These are phyloP conservation scores for Ptilorrhoa leucosticta DNA, from an alignment of 2,113 vertebrate species.

Conservation along the genomic window DNA sequence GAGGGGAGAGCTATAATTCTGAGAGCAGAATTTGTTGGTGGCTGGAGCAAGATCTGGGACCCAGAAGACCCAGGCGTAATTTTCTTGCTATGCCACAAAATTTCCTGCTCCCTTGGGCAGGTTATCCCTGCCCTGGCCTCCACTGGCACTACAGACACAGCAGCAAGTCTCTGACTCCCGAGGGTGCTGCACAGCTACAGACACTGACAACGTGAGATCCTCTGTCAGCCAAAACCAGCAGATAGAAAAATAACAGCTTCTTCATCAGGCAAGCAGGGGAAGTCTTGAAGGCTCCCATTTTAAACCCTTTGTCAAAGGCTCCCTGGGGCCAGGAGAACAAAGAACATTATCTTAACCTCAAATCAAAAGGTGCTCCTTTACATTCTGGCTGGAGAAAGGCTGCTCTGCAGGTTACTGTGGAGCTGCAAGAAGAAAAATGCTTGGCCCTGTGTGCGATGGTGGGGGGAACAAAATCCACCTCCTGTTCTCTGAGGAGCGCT, in stretches of 20 bases:
- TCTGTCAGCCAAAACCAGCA: background rate
- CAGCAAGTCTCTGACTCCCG: background rate
- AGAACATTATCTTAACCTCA: background rate
- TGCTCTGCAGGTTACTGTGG: background rate
- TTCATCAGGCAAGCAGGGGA: background rate
- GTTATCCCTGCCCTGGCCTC: background rate
- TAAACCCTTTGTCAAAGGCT: background rate
- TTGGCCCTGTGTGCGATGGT: accelerated
- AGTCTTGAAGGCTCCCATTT: background rate
- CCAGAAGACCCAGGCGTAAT: background rate
- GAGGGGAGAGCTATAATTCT: background rate
- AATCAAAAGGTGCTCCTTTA: background rate
- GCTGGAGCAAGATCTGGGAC: background rate
- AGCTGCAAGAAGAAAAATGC: background rate
- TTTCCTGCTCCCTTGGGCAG: background rate
- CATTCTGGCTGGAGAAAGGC: background rate
- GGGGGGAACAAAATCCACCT: background rate
- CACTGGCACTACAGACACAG: background rate
- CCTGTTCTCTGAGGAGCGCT: background rate
- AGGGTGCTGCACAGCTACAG: background rate
- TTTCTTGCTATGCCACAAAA: background rate
- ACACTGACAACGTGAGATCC: background rate
- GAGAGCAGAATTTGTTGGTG: background rate
- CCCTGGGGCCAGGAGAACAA: background rate
- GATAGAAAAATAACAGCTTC: background rate